phyloP scores from a whole-genome alignment of 2,888 invertebrate species.

The Arenicola marina region DNA sequence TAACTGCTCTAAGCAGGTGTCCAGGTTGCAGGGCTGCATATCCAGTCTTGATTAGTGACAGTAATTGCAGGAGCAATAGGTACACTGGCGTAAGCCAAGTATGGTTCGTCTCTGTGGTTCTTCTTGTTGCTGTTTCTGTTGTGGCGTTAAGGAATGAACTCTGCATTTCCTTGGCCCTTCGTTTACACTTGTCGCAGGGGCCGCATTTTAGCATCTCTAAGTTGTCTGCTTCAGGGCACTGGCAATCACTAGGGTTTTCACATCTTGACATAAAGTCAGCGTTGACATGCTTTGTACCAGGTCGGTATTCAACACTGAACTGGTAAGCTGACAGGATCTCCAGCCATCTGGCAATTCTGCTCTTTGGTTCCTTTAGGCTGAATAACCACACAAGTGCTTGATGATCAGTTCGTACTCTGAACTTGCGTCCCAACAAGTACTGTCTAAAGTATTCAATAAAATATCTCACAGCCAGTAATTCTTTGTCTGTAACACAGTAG shows the following conservation, averaged over 20 bases:
- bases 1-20: too few relatives aligned
- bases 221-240: not conserved
- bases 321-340: conserved; percentile 24
- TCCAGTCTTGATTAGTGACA: too few relatives aligned
- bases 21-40: too few relatives aligned
- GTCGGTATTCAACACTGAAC: conserved; percentile 26
- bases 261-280: too few relatives aligned
- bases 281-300: conserved; percentile 30
- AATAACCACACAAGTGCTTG: conserved; percentile 20
- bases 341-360: conserved; percentile 21
- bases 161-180: not conserved
- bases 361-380: conserved; percentile 22
- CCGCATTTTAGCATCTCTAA: not conserved
- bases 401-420: conserved; percentile 25
- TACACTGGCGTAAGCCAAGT: too few relatives aligned
- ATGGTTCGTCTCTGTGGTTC: too few relatives aligned
- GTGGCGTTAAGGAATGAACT: too few relatives aligned
- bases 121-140: too few relatives aligned
- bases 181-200: conserved; percentile 2
- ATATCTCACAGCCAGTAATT: conserved; percentile 19
- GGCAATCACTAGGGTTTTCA: conserved; percentile 2
- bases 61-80: not conserved
- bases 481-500: conserved; percentile 21
- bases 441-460: conserved; percentile 21
- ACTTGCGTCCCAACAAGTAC: conserved; percentile 24